Evolutionary conservation across 2,113 vertebrate species (phyloP), one percentile per base, ranked within the genome.

Genomic region (Opisthocomus hoazin): DNA sequence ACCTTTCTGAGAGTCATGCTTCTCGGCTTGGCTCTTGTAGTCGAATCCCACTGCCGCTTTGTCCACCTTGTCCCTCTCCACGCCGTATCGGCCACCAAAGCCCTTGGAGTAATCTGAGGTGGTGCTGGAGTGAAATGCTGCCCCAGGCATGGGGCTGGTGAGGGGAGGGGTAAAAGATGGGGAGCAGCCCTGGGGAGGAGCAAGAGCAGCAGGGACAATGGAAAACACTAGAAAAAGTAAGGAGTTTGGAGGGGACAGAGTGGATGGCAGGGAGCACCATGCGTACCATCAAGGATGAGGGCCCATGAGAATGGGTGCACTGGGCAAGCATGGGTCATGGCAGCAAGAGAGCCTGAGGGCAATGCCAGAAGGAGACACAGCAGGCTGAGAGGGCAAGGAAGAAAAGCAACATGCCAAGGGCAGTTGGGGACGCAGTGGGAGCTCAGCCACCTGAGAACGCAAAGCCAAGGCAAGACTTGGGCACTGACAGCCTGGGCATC

Each of bases 1-100:
- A 98, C 99, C 99, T 98, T 95, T 98, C 94, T 99, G 99, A 8
- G 99, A 99, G 84, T 99, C 96, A 1, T 99, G 99, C 88, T 99
- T 99, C 96, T 99, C 99, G 1, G 98, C 97, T 91, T 98, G 97
- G 96, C 98, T 98, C 94, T 98, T 99, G 93, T 99, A 99, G 97
- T 99, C 99, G 10, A 98, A 99, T 14, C 99, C 99, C 83, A 99
- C 48, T 3, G 99, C 99, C 2, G 96, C 98, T 90, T 99, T 99
- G 96, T 99, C 99, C 75, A 98, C 97, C 63, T 98, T 98, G 74
- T 99, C 99, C 60, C 89, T 98, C 93, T 99, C 98, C 45, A 99
- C 98, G 1, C 99, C 99, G 0, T 97, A 99, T 73, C 98, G 98
- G 29, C 99, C 99, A 60, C 99, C 99, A 79, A 99, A 99, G 24